Evolutionary conservation across 2,113 vertebrate genomes (phyloP), one percentile per base, ranked within the genome.

Genomic region (Esox niger): DNA sequence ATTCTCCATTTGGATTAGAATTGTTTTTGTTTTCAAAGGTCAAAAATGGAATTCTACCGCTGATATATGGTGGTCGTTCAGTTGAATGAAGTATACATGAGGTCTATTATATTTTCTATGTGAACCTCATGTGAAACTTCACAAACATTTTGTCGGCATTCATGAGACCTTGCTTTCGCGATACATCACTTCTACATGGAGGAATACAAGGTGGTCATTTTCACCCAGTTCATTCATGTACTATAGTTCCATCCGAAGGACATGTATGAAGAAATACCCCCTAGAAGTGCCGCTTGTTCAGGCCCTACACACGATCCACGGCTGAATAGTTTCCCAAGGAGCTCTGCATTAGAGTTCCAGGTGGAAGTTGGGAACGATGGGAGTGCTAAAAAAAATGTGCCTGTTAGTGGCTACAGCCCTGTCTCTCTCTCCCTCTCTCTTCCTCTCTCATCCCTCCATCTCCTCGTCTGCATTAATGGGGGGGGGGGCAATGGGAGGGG

Each of bases 321-420:
- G 43, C 43, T 69, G 32, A 26, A 20, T 32, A 6, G 59, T 62
- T 55, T 17, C 30, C n/a, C 3, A 55, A 64, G 73, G 38, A 66
- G 67, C 9, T 2, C 6, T 23, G 23, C 21, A 46, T 33, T 43
- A 17, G 32, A 26, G 56, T 31, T 62, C 31, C 59, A 10, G 7
- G 15, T n/a, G 62, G 29, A 77, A 66, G 49, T 54, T 65, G 66
- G 58, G 35, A 66, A 73, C 30, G 55, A 13, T 61, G 62, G 21
- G 73, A 62, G 62, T 67, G 27, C 68, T 65, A 10, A n/a, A 69
- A 62, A 33, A 49, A 69, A 73, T 6, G 68, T 79, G 82, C 78
- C 81, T 80, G 29, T 75, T 68, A 77, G 72, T 79, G 73, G 68
- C 69, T 76, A 26, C 68, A 77, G 76, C 75, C 76, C 73, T 80